These are phyloP conservation scores for Stegastes partitus DNA, from an alignment of 2,113 vertebrate species.

Conservation along the genomic window DNA sequence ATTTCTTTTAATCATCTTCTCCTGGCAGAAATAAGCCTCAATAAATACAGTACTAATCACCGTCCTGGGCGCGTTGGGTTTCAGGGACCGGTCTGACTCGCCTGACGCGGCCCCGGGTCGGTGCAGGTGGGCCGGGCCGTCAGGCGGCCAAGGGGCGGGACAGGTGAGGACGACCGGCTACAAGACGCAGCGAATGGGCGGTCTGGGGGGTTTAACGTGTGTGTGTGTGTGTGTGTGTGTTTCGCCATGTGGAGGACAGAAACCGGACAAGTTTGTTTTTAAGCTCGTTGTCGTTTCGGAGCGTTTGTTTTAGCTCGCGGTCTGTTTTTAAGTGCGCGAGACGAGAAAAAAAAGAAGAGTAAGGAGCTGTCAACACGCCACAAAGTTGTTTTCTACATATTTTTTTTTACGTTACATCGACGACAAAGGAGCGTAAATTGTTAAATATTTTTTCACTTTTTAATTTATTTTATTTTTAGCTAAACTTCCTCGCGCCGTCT, in stretches of 20 bases:
- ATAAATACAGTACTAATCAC: background rate
- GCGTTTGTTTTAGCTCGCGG: background rate
- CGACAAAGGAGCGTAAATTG: no score
- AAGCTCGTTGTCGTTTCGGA: background rate
- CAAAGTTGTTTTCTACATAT: no score
- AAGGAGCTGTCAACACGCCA: background rate
- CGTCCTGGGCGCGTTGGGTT: background rate
- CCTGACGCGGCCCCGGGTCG: background rate
- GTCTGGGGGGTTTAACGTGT: no score
- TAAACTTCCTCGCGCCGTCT: background rate
- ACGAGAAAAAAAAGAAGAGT: background rate
- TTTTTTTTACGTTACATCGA: no score
- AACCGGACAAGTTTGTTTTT: background rate
- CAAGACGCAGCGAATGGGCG: background rate
- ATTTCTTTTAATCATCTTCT: no score
- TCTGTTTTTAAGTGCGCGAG: constrained; percentile 22
- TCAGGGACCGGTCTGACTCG: constrained; percentile 48
- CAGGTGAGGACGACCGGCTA: constrained; percentile 33
- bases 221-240: background rate
- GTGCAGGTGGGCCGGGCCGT: constrained; percentile 13
- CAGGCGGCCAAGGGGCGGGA: constrained; percentile 31
- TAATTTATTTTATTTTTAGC: no score
- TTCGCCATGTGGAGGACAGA: background rate
- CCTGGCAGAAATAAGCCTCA: background rate
- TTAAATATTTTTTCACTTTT: background rate